These are phyloP conservation scores for Deroplatys truncata DNA, from an alignment of 2,888 invertebrate genomes.

Conservation along the genomic window DNA sequence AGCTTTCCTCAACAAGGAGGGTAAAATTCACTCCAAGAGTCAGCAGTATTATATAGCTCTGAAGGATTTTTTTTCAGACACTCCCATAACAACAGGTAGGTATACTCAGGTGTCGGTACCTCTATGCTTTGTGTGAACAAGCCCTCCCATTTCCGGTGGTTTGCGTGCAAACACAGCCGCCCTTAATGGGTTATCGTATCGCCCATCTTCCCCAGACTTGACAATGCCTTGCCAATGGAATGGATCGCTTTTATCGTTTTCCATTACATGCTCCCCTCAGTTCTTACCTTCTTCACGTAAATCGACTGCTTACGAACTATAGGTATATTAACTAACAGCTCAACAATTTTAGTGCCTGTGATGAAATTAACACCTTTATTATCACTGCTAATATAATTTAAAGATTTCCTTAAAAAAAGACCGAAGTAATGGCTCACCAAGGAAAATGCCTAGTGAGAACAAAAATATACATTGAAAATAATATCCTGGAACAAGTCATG, in stretches of 20 bases:
- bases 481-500: too few relatives aligned
- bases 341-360: background rate
- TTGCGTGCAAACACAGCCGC: background rate
- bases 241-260: background rate
- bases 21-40: background rate
- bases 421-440: too few relatives aligned
- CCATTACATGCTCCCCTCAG: background rate
- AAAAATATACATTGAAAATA: too few relatives aligned
- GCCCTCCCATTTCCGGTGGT: slow-evolving; percentile 12
- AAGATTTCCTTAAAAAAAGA: too few relatives aligned
- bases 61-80: background rate
- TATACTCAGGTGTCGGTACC: background rate
- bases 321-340: background rate
- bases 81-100: background rate
- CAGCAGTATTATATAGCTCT: background rate
- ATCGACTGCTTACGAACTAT: background rate
- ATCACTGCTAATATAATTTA: too few relatives aligned
- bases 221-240: background rate
- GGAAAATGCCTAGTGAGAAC: too few relatives aligned
- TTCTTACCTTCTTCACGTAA: background rate
- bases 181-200: background rate
- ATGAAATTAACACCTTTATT: too few relatives aligned
- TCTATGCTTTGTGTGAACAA: background rate
- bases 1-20: background rate
- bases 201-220: background rate